phyloP scores from a whole-genome alignment of 1,140 invertebrate species.

The Bombyx mandarina region DNA sequence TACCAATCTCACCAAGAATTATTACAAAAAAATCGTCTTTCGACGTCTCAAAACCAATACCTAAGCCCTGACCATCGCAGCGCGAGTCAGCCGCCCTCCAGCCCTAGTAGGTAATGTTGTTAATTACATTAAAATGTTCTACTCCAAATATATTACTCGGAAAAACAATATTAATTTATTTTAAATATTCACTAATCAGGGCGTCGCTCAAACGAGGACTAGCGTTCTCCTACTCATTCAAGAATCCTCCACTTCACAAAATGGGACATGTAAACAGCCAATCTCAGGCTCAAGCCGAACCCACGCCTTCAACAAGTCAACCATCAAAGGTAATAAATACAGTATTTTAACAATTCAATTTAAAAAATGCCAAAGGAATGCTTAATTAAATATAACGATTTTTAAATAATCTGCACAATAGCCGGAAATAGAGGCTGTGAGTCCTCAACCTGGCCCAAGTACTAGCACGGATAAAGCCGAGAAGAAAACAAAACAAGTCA shows the following conservation, averaged over 20 bases:
- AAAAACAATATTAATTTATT: constrained; percentile 5
- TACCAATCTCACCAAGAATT: constrained; percentile 42
- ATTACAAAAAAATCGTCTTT: constrained; percentile 27
- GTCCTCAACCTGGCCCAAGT: neutral
- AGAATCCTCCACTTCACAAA: constrained; percentile 42
- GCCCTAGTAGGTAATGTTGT: constrained; percentile 39
- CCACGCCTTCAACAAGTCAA: constrained; percentile 19
- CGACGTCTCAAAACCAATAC: constrained; percentile 23
- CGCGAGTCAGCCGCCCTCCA: constrained; percentile 63
- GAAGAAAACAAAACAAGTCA: neutral
- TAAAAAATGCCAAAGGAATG: neutral
- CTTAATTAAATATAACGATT: too few species aligned
- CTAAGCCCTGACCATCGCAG: constrained; percentile 66
- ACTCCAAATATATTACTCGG: too few species aligned
- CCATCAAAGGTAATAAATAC: constrained; percentile 9
- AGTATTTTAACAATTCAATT: constrained; percentile 1
- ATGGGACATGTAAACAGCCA: constrained; percentile 49
- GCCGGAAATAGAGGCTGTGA: too few species aligned
- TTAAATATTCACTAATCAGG: constrained; percentile 20
- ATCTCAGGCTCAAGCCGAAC: constrained; percentile 21
- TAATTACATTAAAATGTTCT: too few species aligned
- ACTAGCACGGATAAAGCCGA: neutral
- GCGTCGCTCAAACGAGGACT: constrained; percentile 41
- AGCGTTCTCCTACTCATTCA: constrained; percentile 45
- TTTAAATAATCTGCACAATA: too few species aligned